Conservation (phyloP, 1,140 invertebrate species). For the Apis dorsata region DNA sequence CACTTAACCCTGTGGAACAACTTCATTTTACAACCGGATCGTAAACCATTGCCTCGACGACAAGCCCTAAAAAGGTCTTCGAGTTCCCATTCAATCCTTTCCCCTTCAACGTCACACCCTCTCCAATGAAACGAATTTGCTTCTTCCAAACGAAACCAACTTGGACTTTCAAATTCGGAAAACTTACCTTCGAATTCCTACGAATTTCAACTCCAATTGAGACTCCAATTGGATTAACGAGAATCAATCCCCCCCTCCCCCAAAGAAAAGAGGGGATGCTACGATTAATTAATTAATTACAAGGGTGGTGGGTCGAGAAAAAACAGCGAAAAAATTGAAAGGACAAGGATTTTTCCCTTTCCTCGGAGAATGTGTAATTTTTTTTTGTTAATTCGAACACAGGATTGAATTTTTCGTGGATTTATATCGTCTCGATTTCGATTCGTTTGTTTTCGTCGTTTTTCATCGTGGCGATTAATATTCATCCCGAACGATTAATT, state of each 20-base stretch:
- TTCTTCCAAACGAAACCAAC: constrained; percentile 2
- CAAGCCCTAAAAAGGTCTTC: background rate
- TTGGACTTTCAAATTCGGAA: constrained; percentile 44
- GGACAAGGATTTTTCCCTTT: too few relatives aligned
- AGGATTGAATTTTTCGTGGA: too few relatives aligned
- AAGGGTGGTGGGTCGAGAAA: background rate
- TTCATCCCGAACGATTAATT: too few relatives aligned
- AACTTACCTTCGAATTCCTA: constrained; percentile 25
- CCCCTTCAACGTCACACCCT: too few relatives aligned
- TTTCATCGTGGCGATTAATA: too few relatives aligned
- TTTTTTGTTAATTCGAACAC: too few relatives aligned
- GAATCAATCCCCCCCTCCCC: constrained; percentile 44
- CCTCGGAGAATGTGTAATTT: too few relatives aligned
- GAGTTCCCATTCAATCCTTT: background rate
- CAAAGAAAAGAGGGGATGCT: constrained; percentile 12
- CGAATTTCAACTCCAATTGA: background rate
- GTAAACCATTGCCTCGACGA: background rate
- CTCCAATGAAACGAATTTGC: too few relatives aligned
- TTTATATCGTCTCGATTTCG: too few relatives aligned
- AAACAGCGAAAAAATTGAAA: background rate
- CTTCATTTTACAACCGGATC: background rate
- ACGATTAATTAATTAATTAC: constrained; percentile 54
- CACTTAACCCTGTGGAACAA: background rate
- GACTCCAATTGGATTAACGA: constrained; percentile 40
- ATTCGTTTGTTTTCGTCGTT: too few relatives aligned